Base-by-base conservation (phyloP, 2,888 invertebrate species). In the Zygothrica quintamaculata region DNA sequence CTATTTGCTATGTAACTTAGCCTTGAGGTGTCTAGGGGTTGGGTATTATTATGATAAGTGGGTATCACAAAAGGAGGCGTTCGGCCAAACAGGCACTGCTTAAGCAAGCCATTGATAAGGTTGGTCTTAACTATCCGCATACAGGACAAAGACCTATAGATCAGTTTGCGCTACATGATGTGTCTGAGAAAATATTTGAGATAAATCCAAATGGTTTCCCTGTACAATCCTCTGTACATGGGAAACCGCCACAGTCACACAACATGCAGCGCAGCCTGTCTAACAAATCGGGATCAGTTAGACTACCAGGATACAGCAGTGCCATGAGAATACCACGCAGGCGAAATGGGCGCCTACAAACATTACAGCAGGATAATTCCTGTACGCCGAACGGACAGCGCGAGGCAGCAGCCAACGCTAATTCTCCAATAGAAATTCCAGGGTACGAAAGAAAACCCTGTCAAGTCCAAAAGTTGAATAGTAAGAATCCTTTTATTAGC, bases 11-110 rank as follows among this genome's bases (percentile, higher is more conserved):
- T 22, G 18, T 22, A 22, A 22, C 3, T 29, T 5, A 9, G 51
- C 55, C 47, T 60, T 16, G 16, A 77, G 7, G 44, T 39, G 33
- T n/a, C 6, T 15, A 11, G 16, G 37, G 42, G 31, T 5, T 13
- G 16, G 22, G 22, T 42, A 13, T 25, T 36, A 33, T 13, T 1
- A 78, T 78, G 78, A 39, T 33, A 39, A 47, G 9, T n/a, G n/a
- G n/a, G n/a, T 40, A 22, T 8, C 46, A 33, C 9, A 61, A 18
- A 33, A 76, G 25, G 29, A 72, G 51, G 8, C 57, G 55, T 22
- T 33, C 67, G 0, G 39, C 12, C 1, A 79, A 78, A 37, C 79
- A 57, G 29, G 3, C 43, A 1, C 34, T 84, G 8, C 12, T 66
- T 15, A 61, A 43, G 0, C 50, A 48, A 3, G 72, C 67, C 18